These are phyloP conservation scores for Bolinopsis microptera DNA, from an alignment of 37 sponge, comb jelly and placozoan species.

Conservation along the genomic window DNA sequence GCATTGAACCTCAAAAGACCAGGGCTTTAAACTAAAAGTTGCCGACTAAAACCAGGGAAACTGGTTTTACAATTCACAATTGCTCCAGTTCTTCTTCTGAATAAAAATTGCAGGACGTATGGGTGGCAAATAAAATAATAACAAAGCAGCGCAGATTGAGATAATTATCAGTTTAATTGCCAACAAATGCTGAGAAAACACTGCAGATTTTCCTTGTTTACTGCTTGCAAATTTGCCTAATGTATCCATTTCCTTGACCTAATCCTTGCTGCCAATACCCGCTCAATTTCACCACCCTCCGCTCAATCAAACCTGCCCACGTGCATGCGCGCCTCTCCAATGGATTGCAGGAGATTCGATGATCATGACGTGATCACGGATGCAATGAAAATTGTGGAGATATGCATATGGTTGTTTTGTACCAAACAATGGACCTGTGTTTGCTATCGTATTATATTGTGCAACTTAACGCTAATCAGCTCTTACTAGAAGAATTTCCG, in stretches of 20 bases:
- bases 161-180: background rate
- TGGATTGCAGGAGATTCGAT: background rate
- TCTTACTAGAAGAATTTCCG: no score
- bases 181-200: background rate
- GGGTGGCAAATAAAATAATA: no score
- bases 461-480: background rate
- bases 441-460: background rate
- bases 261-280: background rate
- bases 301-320: background rate
- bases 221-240: background rate
- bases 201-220: background rate
- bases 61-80: no score
- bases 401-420: background rate
- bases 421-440: background rate
- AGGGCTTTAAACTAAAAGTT: no score
- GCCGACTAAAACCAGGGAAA: no score
- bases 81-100: no score
- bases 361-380: background rate
- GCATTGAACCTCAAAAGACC: no score
- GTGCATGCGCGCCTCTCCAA: background rate
- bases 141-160: no score
- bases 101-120: no score
- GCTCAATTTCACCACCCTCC: background rate
- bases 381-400: background rate
- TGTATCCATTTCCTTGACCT: background rate